Conservation (phyloP, 2,797 vertebrate genomes). For the Clarias pachynema region DNA sequence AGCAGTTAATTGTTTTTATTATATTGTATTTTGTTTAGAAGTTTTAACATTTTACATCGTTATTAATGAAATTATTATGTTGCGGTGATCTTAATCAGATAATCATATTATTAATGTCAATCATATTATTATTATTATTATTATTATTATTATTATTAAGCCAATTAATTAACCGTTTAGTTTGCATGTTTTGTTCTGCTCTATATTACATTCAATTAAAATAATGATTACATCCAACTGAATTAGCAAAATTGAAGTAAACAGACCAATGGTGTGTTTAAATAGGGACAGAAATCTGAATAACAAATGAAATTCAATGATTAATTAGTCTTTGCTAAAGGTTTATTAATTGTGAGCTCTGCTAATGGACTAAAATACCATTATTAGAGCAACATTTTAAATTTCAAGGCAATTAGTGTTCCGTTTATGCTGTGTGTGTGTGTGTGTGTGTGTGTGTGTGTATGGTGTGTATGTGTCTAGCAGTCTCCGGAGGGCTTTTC, state of each 20-base stretch:
- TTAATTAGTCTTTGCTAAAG: conserved; percentile 34
- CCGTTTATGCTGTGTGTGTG: conserved; percentile 61
- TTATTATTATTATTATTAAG: background rate
- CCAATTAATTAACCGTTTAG: background rate
- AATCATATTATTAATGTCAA: background rate
- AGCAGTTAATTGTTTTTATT: background rate
- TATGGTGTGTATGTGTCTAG: conserved; percentile 2
- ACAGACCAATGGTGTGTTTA: background rate
- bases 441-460: conserved; percentile 32
- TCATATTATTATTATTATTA: background rate
- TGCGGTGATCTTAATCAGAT: background rate
- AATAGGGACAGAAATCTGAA: no score
- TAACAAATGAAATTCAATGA: background rate
- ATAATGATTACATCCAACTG: background rate
- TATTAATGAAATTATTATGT: background rate
- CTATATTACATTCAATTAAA: background rate
- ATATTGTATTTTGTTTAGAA: background rate
- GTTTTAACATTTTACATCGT: background rate
- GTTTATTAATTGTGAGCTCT: conserved; percentile 25
- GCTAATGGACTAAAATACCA: conserved; percentile 52
- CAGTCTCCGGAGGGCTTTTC: background rate
- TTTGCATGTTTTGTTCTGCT: background rate
- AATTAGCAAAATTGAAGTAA: background rate
- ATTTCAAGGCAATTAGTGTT: conserved; percentile 74
- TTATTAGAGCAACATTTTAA: conserved; percentile 65